A percentile compares a stretch with the other conserved stretches of the same genome.
These are phyloP conservation scores for Conus betulinus DNA, from an alignment of 1,140 invertebrate species.

Conservation along the genomic window DNA sequence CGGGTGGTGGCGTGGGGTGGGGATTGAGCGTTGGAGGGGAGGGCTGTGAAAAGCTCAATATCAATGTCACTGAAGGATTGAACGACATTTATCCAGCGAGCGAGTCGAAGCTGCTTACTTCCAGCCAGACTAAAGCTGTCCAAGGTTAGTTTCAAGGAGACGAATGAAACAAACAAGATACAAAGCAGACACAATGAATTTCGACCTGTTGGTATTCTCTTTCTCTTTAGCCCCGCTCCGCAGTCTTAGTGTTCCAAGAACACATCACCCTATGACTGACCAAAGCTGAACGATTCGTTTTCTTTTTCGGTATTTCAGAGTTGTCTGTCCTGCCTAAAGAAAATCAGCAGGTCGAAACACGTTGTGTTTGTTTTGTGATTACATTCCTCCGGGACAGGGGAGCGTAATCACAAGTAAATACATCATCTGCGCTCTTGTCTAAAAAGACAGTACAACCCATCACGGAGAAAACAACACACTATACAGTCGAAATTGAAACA, in stretches of 20 bases:
- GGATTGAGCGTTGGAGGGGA: too few species aligned
- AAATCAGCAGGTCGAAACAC: not conserved
- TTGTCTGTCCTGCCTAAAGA: not conserved
- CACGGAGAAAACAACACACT: not conserved
- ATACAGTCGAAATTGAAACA: not conserved
- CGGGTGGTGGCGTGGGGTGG: not conserved
- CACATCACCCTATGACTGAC: not conserved
- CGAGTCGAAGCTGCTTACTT: too few species aligned
- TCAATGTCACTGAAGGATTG: too few species aligned
- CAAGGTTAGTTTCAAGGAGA: too few species aligned
- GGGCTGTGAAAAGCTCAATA: too few species aligned
- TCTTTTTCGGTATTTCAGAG: not conserved
- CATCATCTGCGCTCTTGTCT: not conserved
- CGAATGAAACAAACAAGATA: too few species aligned
- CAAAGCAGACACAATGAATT: too few species aligned
- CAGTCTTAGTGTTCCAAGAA: not conserved
- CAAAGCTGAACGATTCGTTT: not conserved
- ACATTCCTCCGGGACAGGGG: not conserved
- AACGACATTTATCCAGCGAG: too few species aligned
- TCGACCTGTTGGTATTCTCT: too few species aligned
- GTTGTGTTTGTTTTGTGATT: too few species aligned
- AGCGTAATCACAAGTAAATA: not conserved
- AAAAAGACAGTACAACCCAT: not conserved
- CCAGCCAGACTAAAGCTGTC: too few species aligned
- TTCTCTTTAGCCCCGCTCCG: too few species aligned